Base-by-base conservation (phyloP, 2,797 vertebrate genomes). In the Sebastes dallii region DNA sequence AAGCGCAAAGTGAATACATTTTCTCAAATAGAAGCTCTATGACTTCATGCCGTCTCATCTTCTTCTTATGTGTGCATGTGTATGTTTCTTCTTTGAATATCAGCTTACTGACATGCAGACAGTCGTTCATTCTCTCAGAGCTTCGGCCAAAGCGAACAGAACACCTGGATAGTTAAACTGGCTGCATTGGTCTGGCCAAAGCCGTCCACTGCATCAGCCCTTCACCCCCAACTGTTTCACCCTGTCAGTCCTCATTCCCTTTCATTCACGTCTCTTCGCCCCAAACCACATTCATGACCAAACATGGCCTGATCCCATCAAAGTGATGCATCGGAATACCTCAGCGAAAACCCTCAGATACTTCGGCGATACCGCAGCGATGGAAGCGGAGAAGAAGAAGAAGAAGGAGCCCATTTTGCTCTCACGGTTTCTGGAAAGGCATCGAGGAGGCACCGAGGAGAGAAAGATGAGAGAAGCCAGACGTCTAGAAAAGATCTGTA, bases 221-320 rank as follows among this genome's bases (percentile, higher is more conserved):
- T 71, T 82, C 84, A 66, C 81, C 60, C 83, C 84, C 65, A 30
- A 62, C 36, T 82, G 54, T 82, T 87, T 86, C 34, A 77, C 67
- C 78, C 85, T 90, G 92, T 92, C 91, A 91, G 81, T 84, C 90
- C 85, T 77, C 54, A 87, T 92, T 92, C 62, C 24, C 66, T 86
- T 80, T 87, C 81, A 81, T 80, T 90, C 58, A 25, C 5, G 22
- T 91, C 75, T 89, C 69, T 50, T 85, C 59, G 42, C 83, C 73
- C 83, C 55, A 80, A 92, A 91, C 88, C 83, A 50, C 85, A 85
- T 87, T 88, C 82, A 88, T 91, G 88, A 89, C 89, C 93, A 91
- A 91, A 93, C 86, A 93, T 79, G 89, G 91, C 67, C 76, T 78
- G 81, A 86, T 87, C 82, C 75, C 85, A 83, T 85, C 77, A 88